phyloP scores from a whole-genome alignment of 1,140 invertebrate species.

The Leptinotarsa lineolata region DNA sequence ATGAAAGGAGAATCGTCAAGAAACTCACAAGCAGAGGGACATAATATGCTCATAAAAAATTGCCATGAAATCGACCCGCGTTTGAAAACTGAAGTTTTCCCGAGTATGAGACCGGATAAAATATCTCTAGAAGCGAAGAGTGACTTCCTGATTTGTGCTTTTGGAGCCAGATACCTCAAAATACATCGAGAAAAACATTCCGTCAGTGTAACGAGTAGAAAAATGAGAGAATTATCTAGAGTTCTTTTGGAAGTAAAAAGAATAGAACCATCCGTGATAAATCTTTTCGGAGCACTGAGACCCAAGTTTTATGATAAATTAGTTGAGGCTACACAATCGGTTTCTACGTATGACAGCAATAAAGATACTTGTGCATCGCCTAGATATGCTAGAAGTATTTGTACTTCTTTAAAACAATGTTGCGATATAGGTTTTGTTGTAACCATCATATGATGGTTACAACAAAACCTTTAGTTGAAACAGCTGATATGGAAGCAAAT shows the following conservation, averaged over 20 bases:
- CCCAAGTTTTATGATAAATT: too few relatives aligned
- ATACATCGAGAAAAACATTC: slow-evolving; percentile 37
- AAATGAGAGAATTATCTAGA: slow-evolving; percentile 42
- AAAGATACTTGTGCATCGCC: too few relatives aligned
- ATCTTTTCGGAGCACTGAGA: slow-evolving; percentile 24
- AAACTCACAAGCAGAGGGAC: not conserved
- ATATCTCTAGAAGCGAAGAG: slow-evolving; percentile 38
- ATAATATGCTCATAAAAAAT: slow-evolving; percentile 13
- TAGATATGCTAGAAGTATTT: too few relatives aligned
- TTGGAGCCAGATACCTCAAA: slow-evolving; percentile 35
- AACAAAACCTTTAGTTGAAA: slow-evolving; percentile 17
- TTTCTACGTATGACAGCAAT: too few relatives aligned
- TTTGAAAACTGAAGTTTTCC: slow-evolving; percentile 39
- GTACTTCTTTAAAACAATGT: too few relatives aligned
- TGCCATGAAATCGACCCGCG: slow-evolving; percentile 17
- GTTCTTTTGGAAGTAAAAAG: slow-evolving; percentile 31
- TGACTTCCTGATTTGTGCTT: slow-evolving; percentile 40
- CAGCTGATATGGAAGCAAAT: slow-evolving; percentile 34
- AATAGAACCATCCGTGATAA: slow-evolving; percentile 25
- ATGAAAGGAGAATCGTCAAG: too few relatives aligned
- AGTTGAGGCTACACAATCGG: too few relatives aligned
- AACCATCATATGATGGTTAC: slow-evolving; percentile 7
- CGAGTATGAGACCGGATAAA: slow-evolving; percentile 40
- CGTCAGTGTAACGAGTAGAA: slow-evolving; percentile 28
- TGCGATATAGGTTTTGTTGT: too few relatives aligned